Conservation (phyloP, 2,113 vertebrate species). For the Malurus elegans region DNA sequence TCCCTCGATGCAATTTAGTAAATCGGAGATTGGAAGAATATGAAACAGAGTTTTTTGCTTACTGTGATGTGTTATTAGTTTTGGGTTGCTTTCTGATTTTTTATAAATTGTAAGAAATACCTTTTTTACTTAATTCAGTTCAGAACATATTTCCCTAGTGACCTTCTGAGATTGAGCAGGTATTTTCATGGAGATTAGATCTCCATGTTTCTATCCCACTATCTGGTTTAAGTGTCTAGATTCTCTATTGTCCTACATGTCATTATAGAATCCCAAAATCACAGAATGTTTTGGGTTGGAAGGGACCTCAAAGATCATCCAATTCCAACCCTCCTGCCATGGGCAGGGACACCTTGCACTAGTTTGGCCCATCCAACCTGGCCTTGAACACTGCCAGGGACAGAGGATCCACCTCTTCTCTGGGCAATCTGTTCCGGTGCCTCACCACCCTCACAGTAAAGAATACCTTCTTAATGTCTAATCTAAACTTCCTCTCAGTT, state of each 20-base stretch:
- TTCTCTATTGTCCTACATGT: not conserved
- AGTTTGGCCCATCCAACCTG: not conserved
- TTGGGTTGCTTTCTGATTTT: conserved; percentile 6
- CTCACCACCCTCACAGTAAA: not conserved
- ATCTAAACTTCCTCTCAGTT: not conserved
- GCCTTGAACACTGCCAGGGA: not conserved
- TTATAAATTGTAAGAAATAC: not conserved
- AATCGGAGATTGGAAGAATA: conserved; percentile 49
- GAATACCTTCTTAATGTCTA: not conserved
- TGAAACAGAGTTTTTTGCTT: conserved; percentile 24
- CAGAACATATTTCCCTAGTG: not conserved
- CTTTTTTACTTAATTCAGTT: not conserved
- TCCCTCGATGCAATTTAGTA: conserved; percentile 66
- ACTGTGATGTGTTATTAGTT: conserved; percentile 39
- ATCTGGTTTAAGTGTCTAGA: not conserved
- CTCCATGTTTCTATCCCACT: not conserved
- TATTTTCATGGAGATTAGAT: not conserved
- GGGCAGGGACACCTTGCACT: not conserved
- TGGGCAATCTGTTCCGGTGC: not conserved
- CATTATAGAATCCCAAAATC: not conserved
- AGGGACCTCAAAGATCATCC: not conserved
- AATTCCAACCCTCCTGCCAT: not conserved
- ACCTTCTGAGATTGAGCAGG: not conserved
- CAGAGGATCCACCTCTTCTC: not conserved
- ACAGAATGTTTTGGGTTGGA: not conserved